Conservation (phyloP, 1,140 invertebrate genomes). For the Wasmannia auropunctata region DNA sequence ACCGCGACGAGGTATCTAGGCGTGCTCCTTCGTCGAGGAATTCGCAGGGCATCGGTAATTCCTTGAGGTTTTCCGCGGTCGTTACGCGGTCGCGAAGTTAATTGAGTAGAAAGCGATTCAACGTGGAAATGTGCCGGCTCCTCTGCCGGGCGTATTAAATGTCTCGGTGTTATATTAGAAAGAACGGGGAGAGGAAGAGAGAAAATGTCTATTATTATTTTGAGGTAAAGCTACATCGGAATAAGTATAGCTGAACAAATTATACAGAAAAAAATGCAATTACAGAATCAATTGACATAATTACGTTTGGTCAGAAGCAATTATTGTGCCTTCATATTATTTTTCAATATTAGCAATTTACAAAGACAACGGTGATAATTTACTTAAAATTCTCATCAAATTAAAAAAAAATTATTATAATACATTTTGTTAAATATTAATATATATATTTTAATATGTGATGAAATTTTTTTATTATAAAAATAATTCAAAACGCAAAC, state of each 20-base stretch:
- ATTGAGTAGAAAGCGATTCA: constrained; percentile 66
- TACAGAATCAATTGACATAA: neutral
- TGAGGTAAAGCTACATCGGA: neutral
- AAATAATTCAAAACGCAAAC: neutral
- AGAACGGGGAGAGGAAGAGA: neutral
- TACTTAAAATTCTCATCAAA: neutral
- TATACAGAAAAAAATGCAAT: neutral
- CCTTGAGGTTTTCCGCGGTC: constrained; percentile 55
- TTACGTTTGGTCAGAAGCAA: neutral
- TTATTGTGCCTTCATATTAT: neutral
- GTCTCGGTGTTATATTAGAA: constrained; percentile 11
- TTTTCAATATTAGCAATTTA: neutral
- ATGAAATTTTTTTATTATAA: neutral
- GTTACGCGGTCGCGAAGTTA: constrained; percentile 58
- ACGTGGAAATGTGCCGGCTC: constrained; percentile 43
- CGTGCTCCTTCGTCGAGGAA: neutral
- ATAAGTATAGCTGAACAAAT: neutral
- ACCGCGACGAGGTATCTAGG: constrained; percentile 32
- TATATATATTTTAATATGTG: neutral
- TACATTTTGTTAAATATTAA: neutral
- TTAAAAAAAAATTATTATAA: neutral
- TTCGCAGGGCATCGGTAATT: constrained; percentile 11
- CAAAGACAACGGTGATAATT: neutral
- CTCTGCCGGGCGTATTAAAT: constrained; percentile 28
- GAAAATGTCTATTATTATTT: constrained; percentile 17